Evolutionary conservation across 2,113 vertebrate species (phyloP), one percentile per base, ranked within the genome.

Genomic region (Promerops cafer): DNA sequence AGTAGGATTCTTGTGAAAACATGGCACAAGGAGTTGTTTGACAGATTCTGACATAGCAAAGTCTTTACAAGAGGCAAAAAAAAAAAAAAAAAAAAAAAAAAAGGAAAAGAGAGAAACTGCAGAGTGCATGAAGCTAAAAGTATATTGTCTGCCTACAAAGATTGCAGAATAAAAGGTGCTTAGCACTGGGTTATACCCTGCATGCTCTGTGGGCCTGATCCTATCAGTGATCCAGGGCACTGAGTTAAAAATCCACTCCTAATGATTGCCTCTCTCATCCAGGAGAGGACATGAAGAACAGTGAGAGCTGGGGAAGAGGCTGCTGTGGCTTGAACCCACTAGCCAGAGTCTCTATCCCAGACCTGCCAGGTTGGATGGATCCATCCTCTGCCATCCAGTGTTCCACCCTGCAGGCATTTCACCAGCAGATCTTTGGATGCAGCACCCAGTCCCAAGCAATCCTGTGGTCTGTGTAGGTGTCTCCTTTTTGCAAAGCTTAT

Each of bases 21-120:
- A 96, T 96, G 98, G 97, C 96, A 97, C 50, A 23, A 85, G 96
- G 89, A 65, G 86, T 94, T 97, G 97, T 98, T 98, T 98, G 98
- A 98, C 97, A 98, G 97, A 94, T 75, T 82, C 37, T 84, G 96
- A 97, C 96, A 94, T 83, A 87, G 95, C 90, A 89, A 89, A 95
- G 94, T 40, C 94, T 97, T 95, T 61, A 64, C 28, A 37, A 93
- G 84, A 72, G 44, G 35, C 0, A 28, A 54, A 44, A 72, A 47
- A 59, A 84, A 27, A 16, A 37, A 40, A 53, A 17, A n/a, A 22
- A n/a, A 60, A 26, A 4, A 17, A 21, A 16, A 30, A 52, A 9
- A 24, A 65, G 60, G 33, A 69, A 71, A 89, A 45, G 42, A 78
- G 53, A 87, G 59, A 76, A 66, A 77, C 31, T 77, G 60, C 52